Percentiles rank a stretch among this genome's conserved stretches.
These are phyloP conservation scores for Rhinatrema bivittatum DNA, from an alignment of 2,797 vertebrate genomes.

Conservation along the genomic window DNA sequence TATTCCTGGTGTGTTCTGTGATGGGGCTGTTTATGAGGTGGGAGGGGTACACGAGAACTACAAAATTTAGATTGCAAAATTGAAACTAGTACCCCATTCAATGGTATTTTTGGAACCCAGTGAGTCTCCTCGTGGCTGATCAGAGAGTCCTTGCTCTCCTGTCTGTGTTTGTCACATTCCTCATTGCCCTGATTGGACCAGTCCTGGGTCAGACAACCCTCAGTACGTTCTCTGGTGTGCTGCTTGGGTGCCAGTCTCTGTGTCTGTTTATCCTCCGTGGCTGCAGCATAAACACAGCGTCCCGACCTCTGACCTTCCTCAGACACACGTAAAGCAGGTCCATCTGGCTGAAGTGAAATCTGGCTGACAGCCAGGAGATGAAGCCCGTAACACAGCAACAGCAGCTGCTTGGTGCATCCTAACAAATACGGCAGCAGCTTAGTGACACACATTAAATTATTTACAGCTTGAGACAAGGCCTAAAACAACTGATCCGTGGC, in stretches of 20 bases:
- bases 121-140: neutral
- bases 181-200: too few relatives aligned
- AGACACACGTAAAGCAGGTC: constrained; percentile 8
- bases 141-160: neutral
- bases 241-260: too few relatives aligned
- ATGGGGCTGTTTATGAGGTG: too few relatives aligned
- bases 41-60: too few relatives aligned
- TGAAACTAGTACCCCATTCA: neutral
- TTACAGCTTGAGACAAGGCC: constrained; percentile 12
- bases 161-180: too few relatives aligned
- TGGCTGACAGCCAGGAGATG: constrained; percentile 7
- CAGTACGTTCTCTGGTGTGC: too few relatives aligned
- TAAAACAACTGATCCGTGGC: constrained; percentile 1
- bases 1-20: too few relatives aligned
- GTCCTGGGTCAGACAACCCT: too few relatives aligned
- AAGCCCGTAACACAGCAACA: constrained; percentile 19
- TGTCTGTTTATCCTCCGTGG: neutral
- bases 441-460: constrained; percentile 26
- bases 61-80: too few relatives aligned
- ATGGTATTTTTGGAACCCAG: too few relatives aligned
- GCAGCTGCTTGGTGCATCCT: neutral
- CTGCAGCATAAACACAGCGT: accelerated
- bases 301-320: neutral
- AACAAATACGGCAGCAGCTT: constrained; percentile 3
- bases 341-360: neutral